Base-by-base conservation (phyloP, 2,113 vertebrate species). In the Charadrius vociferus region DNA sequence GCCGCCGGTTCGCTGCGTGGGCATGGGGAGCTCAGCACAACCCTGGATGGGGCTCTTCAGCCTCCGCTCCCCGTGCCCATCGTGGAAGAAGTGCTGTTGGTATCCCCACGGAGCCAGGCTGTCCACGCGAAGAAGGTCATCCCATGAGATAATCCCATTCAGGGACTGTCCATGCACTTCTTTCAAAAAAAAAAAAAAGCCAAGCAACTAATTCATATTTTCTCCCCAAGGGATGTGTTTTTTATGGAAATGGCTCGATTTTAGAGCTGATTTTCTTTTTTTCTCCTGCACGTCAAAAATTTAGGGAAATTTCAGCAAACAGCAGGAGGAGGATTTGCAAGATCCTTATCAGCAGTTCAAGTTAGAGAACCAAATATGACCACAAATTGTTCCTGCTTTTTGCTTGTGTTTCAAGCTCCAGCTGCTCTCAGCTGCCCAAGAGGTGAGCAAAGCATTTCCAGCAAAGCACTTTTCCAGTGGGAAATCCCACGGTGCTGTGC, bases 1-100 rank as follows among this genome's bases (percentile, higher is more conserved):
- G 55, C 39, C 0, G 0, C 10, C 0, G 0, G 34, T 34, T 34
- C 2, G 0, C 0, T 3, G 7, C 6, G 8, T 3, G 50, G 15
- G 10, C 50, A 1, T 0, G n/a, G 32, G 78, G 36, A 61, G 19
- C 3, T 41, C 5, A 9, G 81, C 45, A 67, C 37, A 24, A 11
- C 49, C 66, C 23, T 37, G 61, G 14, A 9, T 0, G 4, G 14
- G n/a, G 36, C 12, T 49, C 61, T 16, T 37, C 63, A 65, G 71
- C 49, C 56, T 50, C 81, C 0, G 17, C 52, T 67, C 10, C 36
- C 34, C 6, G 0, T 78, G 63, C 20, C 65, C 32, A 6, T 11
- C 1, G 0, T 0, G 7, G 16, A 11, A 10, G 22, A 27, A 17
- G 8, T 18, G n/a, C 14, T 6, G 1, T 0, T 1, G 14, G 61